A percentile compares a stretch with the other conserved stretches of the same genome.
phyloP scores from a whole-genome alignment of 1,140 invertebrate species.

The Andrena cerasifolii region DNA sequence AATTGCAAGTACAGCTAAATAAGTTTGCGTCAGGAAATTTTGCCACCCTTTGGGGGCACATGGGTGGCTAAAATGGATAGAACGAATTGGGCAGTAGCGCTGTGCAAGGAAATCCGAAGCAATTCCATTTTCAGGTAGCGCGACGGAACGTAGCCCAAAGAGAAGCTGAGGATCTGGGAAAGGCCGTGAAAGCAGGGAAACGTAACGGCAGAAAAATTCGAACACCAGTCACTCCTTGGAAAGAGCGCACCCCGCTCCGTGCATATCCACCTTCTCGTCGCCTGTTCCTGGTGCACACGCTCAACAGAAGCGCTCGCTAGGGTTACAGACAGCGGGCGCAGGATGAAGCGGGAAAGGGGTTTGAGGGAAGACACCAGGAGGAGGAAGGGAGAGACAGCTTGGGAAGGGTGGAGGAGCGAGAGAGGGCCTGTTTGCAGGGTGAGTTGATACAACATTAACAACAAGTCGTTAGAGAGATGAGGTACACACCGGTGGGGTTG shows the following conservation, averaged over 20 bases:
- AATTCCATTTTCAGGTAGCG: too few relatives aligned
- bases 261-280: too few relatives aligned
- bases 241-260: conserved; percentile 27
- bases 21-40: too few relatives aligned
- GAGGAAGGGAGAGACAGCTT: not conserved
- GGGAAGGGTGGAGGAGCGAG: not conserved
- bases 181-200: conserved; percentile 17
- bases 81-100: too few relatives aligned
- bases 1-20: too few relatives aligned
- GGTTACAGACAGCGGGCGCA: conserved; percentile 22
- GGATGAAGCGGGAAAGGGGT: not conserved
- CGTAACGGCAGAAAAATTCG: conserved; percentile 43
- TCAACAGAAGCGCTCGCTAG: conserved; percentile 11
- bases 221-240: conserved; percentile 38
- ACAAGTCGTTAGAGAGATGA: conserved; percentile 78
- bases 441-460: conserved; percentile 78
- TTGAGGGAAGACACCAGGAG: too few relatives aligned
- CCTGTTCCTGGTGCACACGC: not conserved
- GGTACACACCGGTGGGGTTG: conserved; percentile 66
- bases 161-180: not conserved
- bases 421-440: conserved; percentile 70
- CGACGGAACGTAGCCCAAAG: not conserved
- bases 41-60: too few relatives aligned
- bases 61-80: too few relatives aligned
- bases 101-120: too few relatives aligned